These are phyloP conservation scores for Plebejus anna DNA, from an alignment of 2,888 invertebrate species.

Conservation along the genomic window DNA sequence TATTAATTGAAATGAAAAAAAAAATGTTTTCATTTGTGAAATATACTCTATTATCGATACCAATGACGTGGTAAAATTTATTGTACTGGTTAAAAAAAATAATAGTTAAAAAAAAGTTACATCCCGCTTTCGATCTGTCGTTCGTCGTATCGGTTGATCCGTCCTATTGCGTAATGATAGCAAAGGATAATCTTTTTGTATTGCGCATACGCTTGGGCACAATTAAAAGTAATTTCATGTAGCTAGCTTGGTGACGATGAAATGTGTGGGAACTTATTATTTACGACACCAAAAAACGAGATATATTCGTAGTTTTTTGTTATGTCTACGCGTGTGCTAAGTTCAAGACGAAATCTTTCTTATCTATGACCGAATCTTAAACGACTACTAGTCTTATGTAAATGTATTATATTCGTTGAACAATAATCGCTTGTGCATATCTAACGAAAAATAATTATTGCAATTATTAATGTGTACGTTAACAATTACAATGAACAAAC, in stretches of 20 bases:
- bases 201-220: not conserved
- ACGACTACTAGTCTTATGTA: conserved; percentile 7
- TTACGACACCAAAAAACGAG: no score
- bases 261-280: not conserved
- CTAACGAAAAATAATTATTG: not conserved
- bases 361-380: not conserved
- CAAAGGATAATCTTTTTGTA: not conserved
- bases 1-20: no score
- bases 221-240: no score
- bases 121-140: no score
- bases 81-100: no score
- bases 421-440: not conserved
- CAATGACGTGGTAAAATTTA: no score
- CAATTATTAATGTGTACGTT: not conserved
- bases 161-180: not conserved
- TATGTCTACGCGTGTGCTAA: not conserved
- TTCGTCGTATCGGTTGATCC: not conserved
- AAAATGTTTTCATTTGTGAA: no score
- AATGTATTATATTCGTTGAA: conserved; percentile 2
- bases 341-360: not conserved
- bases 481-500: not conserved
- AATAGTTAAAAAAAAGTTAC: no score
- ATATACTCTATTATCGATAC: no score
- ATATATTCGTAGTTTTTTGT: not conserved
- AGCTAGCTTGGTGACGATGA: not conserved